Conservation (phyloP, 2,113 vertebrate species). For the Dromiciops gliroides region DNA sequence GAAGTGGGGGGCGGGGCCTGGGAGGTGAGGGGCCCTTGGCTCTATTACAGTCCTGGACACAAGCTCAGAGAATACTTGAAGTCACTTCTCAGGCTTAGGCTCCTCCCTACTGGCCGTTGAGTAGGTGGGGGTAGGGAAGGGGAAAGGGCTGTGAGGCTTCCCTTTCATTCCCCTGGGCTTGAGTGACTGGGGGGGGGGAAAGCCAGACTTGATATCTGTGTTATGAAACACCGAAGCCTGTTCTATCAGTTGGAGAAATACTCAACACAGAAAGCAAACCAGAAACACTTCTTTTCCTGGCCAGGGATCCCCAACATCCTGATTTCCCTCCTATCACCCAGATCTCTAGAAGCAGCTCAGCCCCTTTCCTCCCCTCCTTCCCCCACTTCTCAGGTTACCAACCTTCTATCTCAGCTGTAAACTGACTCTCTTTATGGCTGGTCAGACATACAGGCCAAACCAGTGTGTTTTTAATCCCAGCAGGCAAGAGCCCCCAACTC, state of each 20-base stretch:
- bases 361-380: neutral
- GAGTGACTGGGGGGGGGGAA: neutral
- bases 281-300: neutral
- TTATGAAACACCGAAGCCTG: neutral
- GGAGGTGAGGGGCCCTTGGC: neutral
- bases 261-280: neutral
- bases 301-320: neutral
- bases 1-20: too few relatives aligned
- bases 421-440: neutral
- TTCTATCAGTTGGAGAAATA: neutral
- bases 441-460: neutral
- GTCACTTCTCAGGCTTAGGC: neutral
- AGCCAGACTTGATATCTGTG: neutral
- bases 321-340: neutral
- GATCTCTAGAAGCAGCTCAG: neutral
- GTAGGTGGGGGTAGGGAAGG: neutral
- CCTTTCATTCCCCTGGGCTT: neutral
- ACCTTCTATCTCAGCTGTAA: neutral
- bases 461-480: neutral
- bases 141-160: neutral
- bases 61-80: neutral
- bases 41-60: neutral
- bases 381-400: neutral
- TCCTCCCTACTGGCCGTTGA: neutral
- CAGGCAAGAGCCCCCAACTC: neutral